Base-by-base conservation (phyloP, 2,888 invertebrate genomes). In the Rhorus exstirpatorius region DNA sequence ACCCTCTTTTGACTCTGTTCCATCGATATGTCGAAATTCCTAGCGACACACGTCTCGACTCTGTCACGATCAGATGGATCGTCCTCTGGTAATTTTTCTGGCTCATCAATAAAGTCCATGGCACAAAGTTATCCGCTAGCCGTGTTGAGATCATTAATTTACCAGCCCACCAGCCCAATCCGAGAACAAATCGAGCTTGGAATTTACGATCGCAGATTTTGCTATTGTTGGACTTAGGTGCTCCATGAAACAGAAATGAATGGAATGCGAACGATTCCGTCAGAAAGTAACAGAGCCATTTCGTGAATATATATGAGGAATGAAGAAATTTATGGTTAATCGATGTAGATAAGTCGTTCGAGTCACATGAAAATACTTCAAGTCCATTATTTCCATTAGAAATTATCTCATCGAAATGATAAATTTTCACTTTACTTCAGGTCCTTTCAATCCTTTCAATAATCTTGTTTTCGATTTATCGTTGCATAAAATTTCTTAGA, bases 131-230 rank as follows among this genome's bases (percentile, higher is more conserved):
- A 63, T 61, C 61, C 44, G 61, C 14, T 78, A 61, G 53, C 61
- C 63, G 53, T 35, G 41, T 78, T 63, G 44, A 46, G 35, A 26
- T 70, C 51, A 77, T 77, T 77, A 70, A 61, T 77, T 70, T 77
- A 51, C 61, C 60, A 77, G 26, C 44, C 26, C 70, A 61, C 49
- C 26, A 77, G 19, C 61, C 41, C 51, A 70, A 63, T 78, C 61
- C 31, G 41, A 14, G 7, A 14, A 44, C 53, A 38, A 55, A 53
- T 78, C 70, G 63, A 35, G 70, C 12, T 44, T 26, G 19, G 70
- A 70, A 78, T 78, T 63, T 55, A 55, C 44, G 70, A 71, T 70
- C n/a, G n/a, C 61, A 26, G 53, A 19, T 21, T 58, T 4, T 51
- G 44, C 35, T 7, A 12, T 19, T 65, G 44, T 75, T 51, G 60